Base-by-base conservation (phyloP, 2,888 invertebrate species). In the Morpho achilles region DNA sequence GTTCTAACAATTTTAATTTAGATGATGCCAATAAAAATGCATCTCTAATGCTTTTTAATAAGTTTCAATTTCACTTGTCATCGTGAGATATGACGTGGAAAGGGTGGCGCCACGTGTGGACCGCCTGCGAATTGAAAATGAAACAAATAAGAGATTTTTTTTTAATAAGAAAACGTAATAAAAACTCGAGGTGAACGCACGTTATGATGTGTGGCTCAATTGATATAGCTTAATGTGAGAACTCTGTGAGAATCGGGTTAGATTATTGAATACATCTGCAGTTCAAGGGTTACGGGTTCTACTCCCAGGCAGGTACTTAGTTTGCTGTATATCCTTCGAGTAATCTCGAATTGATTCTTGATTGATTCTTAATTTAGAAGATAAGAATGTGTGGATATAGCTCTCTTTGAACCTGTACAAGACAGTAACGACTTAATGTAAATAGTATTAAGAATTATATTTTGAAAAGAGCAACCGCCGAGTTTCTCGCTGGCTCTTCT, bases 21-120 rank as follows among this genome's bases (percentile, higher is more conserved):
- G 32, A 32, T 2, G 1, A 48, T 7, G 6, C n/a, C 43, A 42
- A 48, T 3, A 7, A 5, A 58, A 54, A 48, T 10, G 10, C 22
- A 54, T 45, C 51, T 48, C 10, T 32, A 32, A 57, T 51, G 22
- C 1, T 3, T 0, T 2, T 8, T 3, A 0, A 1, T 45, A 61
- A 22, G 43, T 41, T 48, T 9, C 8, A 39, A 48, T 58, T 61
- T 61, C 1, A 8, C 10, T 10, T 45, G 45, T 3, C 45, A 41
- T 10, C 8, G 42, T 9, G 8, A 7, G n/a, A 48, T 10, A n/a
- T 72, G 73, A 71, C 74, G 75, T 70, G 72, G 72, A 76, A 79
- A 79, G 83, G 80, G 82, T 79, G 76, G 79, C 82, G 79, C 84
- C 86, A 87, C 78, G 77, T 86, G 84, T 80, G 76, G 71, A 73